A percentile compares a stretch with the other conserved stretches of the same genome.
These are phyloP conservation scores for Alentia gelatinosa DNA, from an alignment of 2,888 invertebrate species.

Conservation along the genomic window DNA sequence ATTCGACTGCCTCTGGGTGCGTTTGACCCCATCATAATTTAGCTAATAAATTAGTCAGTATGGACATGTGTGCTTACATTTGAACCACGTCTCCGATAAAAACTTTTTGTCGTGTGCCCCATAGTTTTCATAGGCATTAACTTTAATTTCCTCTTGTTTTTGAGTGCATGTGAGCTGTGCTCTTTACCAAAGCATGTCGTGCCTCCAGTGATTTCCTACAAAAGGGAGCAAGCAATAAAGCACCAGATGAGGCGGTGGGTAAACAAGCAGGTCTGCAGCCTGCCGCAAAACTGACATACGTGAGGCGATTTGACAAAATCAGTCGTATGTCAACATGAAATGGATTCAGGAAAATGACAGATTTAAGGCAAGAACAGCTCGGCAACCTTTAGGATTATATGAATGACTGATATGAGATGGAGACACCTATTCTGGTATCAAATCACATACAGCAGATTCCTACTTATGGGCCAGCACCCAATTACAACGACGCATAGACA, in stretches of 20 bases:
- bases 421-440: too few species aligned
- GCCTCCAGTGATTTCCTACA: constrained; percentile 8
- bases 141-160: not conserved
- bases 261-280: not conserved
- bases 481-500: too few species aligned
- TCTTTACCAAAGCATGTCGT: constrained; percentile 13
- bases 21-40: constrained; percentile 25
- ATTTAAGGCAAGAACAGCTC: too few species aligned
- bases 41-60: constrained; percentile 22
- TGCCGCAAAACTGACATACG: not conserved
- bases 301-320: too few species aligned
- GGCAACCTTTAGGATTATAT: too few species aligned
- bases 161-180: not conserved
- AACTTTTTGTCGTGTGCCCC: not conserved
- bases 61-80: constrained; percentile 5
- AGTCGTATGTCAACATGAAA: too few species aligned
- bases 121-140: not conserved
- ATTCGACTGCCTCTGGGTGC: not conserved
- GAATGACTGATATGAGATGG: too few species aligned
- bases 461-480: too few species aligned
- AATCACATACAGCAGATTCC: too few species aligned
- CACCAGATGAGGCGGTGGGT: not conserved
- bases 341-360: too few species aligned
- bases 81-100: not conserved
- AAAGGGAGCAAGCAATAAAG: not conserved